These are phyloP conservation scores for Eulimnadia texana DNA, from an alignment of 1,140 invertebrate genomes.

Conservation along the genomic window DNA sequence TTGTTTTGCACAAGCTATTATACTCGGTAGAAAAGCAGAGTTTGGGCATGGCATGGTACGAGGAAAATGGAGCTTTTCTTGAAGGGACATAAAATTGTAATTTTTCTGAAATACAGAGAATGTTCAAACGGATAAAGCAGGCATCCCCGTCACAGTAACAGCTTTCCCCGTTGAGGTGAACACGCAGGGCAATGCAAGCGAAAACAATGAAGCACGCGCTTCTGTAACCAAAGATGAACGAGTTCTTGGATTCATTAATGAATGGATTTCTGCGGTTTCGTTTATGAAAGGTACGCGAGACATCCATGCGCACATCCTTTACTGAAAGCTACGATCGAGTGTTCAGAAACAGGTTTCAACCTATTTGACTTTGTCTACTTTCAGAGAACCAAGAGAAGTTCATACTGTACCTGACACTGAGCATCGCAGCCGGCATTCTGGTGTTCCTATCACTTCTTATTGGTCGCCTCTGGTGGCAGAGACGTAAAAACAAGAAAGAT, in stretches of 20 bases:
- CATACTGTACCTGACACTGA: constrained; percentile 57
- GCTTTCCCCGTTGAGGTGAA: neutral
- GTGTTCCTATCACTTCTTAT: constrained; percentile 50
- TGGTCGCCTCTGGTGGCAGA: constrained; percentile 43
- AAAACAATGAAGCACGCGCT: neutral
- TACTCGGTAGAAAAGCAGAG: too few relatives aligned
- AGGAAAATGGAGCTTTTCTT: too few relatives aligned
- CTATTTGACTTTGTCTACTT: too few relatives aligned
- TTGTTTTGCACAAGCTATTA: too few relatives aligned
- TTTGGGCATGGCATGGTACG: too few relatives aligned
- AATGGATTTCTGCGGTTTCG: constrained; percentile 42
- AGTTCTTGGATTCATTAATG: constrained; percentile 42
- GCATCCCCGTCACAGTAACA: neutral
- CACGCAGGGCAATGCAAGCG: neutral
- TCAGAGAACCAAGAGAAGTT: constrained; percentile 62
- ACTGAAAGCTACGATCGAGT: too few relatives aligned
- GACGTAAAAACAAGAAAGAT: constrained; percentile 37
- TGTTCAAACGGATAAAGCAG: neutral
- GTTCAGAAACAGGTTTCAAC: too few relatives aligned
- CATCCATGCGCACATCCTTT: too few relatives aligned
- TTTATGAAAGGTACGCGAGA: constrained; percentile 27
- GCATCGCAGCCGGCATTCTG: constrained; percentile 47
- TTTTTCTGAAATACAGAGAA: too few relatives aligned
- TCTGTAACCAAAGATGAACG: constrained; percentile 7
- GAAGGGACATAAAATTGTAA: too few relatives aligned